Base-by-base conservation (phyloP, 2,888 invertebrate species). In the Philereme transversata region DNA sequence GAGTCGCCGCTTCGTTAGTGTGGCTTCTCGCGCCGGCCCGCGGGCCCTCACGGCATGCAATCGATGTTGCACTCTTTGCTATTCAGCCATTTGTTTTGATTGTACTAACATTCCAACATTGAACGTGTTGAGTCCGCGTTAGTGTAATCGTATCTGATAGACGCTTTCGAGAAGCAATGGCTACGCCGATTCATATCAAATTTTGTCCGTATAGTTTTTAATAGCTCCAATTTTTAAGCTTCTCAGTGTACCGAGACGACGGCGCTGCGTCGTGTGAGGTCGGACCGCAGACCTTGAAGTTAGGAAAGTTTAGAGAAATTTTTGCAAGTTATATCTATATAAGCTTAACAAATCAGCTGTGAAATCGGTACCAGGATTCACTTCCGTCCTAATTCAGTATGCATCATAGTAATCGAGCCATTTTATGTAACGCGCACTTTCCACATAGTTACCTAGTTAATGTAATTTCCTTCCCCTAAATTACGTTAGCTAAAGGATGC, bases 401-500 rank as follows among this genome's bases (percentile, higher is more conserved):
- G 91, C 91, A 90, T 90, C 86, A 89, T 91, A 89, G 86, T 88
- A 90, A 89, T 91, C 91, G 91, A 92, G 91, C 91, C 91, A 92
- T 92, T 92, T 92, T 91, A 91, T 86, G 91, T 91, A 91, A 91
- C 89, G 89, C 89, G 90, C 90, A 88, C 87, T 87, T 82, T 79
- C 83, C 85, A 79, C 78, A 80, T 81, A 22, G 22, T 22, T 22
- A 79, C 78, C 81, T 82, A 85, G 87, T 83, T 87, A 84, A 86
- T 89, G 90, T 88, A 88, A 86, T 88, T 82, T 76, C 82, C 87
- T 89, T 88, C 86, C 90, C 90, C 88, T 80, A 79, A 76, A 81
- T 88, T 86, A 87, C 89, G 87, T 87, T 85, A 84, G 82, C 85
- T 74, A 71, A 78, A 64, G 62, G 65, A 55, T 62, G 71, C 65